Conservation (phyloP, 2,113 vertebrate species). For the Triplophysa dalaica region DNA sequence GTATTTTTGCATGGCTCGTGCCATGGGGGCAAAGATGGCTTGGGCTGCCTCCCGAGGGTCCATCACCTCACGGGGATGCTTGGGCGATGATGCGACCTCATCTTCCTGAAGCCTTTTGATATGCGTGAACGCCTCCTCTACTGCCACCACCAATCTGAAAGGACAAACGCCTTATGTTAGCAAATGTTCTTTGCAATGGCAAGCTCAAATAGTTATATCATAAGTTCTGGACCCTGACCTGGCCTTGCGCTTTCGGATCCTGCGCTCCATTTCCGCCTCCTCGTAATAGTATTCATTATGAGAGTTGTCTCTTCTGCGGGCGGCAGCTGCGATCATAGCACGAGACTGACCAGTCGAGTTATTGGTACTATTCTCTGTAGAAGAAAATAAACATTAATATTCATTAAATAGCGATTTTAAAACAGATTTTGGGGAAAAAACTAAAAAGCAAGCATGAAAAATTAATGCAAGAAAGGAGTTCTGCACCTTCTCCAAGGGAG, state of each 20-base stretch:
- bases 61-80: conserved; percentile 91
- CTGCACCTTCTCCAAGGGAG: conserved; percentile 88
- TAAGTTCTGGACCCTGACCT: conserved; percentile 70
- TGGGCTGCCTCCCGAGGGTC: conserved; percentile 93
- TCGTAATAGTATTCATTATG: conserved; percentile 97
- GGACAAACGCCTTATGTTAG: not conserved
- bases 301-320: conserved; percentile 89
- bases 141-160: conserved; percentile 88
- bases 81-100: conserved; percentile 73
- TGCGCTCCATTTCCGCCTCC: conserved; percentile 91
- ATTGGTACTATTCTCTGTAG: conserved; percentile 86
- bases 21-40: conserved; percentile 97
- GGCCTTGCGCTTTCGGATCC: conserved; percentile 89
- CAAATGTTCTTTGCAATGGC: too few species aligned
- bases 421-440: not conserved
- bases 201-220: not conserved
- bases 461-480: not conserved
- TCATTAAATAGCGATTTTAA: not conserved
- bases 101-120: conserved; percentile 94
- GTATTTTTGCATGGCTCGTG: conserved; percentile 97
- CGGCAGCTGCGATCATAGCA: conserved; percentile 90
- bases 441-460: not conserved
- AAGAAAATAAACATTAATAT: not conserved
- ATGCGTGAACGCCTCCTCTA: conserved; percentile 96
- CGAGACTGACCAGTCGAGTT: conserved; percentile 89